These are phyloP conservation scores for Nymphicus hollandicus DNA, from an alignment of 2,113 vertebrate species.

Conservation along the genomic window DNA sequence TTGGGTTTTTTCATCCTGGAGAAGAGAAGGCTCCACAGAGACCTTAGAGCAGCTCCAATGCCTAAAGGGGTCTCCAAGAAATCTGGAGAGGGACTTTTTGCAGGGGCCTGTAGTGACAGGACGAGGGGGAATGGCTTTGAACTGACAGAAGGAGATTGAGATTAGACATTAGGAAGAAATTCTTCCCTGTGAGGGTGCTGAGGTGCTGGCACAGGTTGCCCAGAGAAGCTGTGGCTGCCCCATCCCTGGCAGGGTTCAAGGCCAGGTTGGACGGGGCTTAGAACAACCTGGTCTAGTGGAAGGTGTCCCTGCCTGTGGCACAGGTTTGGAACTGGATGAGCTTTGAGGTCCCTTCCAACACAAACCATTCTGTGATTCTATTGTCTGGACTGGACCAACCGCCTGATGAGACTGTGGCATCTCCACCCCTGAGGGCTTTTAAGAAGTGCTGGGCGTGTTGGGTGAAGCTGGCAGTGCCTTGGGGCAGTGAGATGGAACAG, in stretches of 20 bases:
- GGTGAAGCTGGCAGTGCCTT: neutral
- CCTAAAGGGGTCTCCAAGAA: neutral
- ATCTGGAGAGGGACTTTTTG: neutral
- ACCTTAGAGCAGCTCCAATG: neutral
- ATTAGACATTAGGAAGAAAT: neutral
- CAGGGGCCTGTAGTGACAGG: neutral
- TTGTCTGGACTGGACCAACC: neutral
- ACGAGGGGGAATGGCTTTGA: neutral
- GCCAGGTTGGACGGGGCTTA: neutral
- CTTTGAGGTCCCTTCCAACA: neutral
- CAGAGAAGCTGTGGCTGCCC: neutral
- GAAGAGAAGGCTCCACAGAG: neutral
- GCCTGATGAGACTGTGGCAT: neutral
- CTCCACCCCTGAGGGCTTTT: neutral
- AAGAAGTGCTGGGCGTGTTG: neutral
- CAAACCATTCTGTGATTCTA: neutral
- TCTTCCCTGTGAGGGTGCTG: neutral
- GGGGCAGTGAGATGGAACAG: neutral
- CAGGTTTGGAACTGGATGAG: neutral
- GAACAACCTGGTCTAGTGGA: neutral
- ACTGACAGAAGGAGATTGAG: neutral
- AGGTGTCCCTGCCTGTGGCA: neutral
- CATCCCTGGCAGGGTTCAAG: neutral
- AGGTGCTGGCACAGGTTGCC: rapidly evolving
- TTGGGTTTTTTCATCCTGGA: neutral